A percentile compares a stretch with the other conserved stretches of the same genome.
These are phyloP conservation scores for Scrobipalpa costella DNA, from an alignment of 2,888 invertebrate genomes.

Conservation along the genomic window DNA sequence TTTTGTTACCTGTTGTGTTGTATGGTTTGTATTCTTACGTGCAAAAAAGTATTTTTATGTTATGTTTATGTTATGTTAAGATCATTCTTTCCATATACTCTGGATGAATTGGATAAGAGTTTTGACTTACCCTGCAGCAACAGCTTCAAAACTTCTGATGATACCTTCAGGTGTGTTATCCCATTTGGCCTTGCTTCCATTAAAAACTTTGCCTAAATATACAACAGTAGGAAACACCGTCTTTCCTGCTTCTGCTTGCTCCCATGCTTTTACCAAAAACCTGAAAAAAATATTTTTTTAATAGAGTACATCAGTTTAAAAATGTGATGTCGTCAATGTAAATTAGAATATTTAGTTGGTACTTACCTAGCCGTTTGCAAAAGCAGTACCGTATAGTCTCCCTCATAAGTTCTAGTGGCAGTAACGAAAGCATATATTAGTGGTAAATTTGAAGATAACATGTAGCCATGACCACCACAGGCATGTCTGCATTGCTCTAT, in stretches of 20 bases:
- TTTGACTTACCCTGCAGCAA: slow-evolving; percentile 81
- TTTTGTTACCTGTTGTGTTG: too few species aligned
- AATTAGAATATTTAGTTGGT: not conserved
- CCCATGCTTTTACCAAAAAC: slow-evolving; percentile 89
- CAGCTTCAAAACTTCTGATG: slow-evolving; percentile 78
- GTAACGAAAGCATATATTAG: slow-evolving; percentile 90
- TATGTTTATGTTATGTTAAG: too few species aligned
- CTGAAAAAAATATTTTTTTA: slow-evolving; percentile 49
- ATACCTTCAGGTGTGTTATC: slow-evolving; percentile 74
- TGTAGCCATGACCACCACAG: slow-evolving; percentile 98
- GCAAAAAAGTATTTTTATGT: too few species aligned
- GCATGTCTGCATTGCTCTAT: slow-evolving; percentile 92
- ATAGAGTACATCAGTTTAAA: not conserved
- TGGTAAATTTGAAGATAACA: slow-evolving; percentile 92
- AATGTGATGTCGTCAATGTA: too few species aligned
- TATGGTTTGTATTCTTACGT: too few species aligned
- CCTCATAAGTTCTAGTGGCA: slow-evolving; percentile 96
- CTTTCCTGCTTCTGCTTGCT: slow-evolving; percentile 82
- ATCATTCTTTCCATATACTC: too few species aligned
- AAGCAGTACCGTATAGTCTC: slow-evolving; percentile 96
- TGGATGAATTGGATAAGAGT: not conserved
- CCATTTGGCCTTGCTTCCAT: slow-evolving; percentile 44
- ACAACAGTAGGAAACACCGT: slow-evolving; percentile 84
- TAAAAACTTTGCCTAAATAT: slow-evolving; percentile 76
- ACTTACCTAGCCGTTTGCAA: slow-evolving; percentile 90